Base-by-base conservation (phyloP, 2,888 invertebrate species). In the Cheilosia vernalis region DNA sequence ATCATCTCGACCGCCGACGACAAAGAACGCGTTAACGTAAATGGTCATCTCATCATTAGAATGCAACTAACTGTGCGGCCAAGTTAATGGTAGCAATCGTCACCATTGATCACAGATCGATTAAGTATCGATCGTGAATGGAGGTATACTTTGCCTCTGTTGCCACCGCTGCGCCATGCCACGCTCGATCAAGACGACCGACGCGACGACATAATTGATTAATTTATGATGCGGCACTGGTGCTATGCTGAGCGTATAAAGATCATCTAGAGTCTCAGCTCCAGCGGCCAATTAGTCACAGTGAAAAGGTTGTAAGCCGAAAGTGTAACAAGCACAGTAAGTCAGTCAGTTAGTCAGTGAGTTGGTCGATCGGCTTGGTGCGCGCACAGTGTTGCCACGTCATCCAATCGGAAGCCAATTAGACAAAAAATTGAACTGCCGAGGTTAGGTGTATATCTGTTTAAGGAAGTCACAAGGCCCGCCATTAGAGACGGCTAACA, bases 171-270 rank as follows among this genome's bases (percentile, higher is more conserved):
- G 53, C 60, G 42, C 27, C 53, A 27, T 15, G 13, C 37, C 24
- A 30, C 17, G 33, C 21, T 21, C 53, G 55, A 83, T 73, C 67
- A 79, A 84, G 56, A 74, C 63, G 66, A 69, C 53, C 66, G 61
- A 53, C 76, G 87, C 66, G 61, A 53, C 76, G 87, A 88, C 88
- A 87, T 88, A 86, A 88, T 87, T 88, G 88, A 88, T 88, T 88
- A 87, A 88, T 88, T 85, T 88, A 87, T 86, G 66, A 86, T 74
- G 76, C 85, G 85, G 74, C 74, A 76, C 81, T 33, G 47, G 30
- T 42, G 17, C 60, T 70, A 49, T 69, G 60, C 72, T 58, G 73
- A 33, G 66, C 51, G 73, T 74, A 76, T 74, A 78, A 86, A 85
- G 82, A 85, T 76, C 80, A 79, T 55, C 63, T 37, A 37, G 13